phyloP scores from a whole-genome alignment of 2,888 invertebrate genomes.

The Leucoma salicis region DNA sequence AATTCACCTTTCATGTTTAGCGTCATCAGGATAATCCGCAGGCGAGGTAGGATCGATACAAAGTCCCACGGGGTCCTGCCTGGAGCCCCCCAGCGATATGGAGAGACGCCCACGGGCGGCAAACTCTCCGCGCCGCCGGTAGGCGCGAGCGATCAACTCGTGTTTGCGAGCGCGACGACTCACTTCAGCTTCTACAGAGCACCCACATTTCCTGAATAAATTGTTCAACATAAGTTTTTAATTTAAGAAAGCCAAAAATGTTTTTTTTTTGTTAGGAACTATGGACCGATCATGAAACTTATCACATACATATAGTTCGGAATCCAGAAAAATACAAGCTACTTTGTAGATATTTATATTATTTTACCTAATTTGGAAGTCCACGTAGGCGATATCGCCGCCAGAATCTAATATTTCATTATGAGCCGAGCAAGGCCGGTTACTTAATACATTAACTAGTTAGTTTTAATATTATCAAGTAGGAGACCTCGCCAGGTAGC shows the following conservation, averaged over 20 bases:
- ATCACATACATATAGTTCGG: no score
- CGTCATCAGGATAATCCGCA: conserved; percentile 64
- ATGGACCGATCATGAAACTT: no score
- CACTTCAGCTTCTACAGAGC: conserved; percentile 84
- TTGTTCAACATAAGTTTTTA: not conserved
- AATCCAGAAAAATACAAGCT: no score
- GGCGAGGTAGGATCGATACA: conserved; percentile 69
- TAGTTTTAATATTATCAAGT: no score
- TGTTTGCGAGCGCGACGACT: conserved; percentile 88
- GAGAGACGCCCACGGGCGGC: conserved; percentile 92
- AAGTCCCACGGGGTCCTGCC: conserved; percentile 94
- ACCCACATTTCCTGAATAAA: conserved; percentile 85
- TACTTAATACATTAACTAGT: no score
- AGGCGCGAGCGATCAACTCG: conserved; percentile 95
- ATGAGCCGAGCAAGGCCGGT: no score
- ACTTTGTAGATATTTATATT: no score
- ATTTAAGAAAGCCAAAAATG: no score
- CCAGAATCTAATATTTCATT: no score
- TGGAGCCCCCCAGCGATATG: conserved; percentile 92
- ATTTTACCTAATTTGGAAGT: no score
- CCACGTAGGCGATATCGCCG: no score
- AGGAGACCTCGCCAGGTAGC: conserved; percentile 93
- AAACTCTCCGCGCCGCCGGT: conserved; percentile 92
- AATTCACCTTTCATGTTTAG: conserved; percentile 67
- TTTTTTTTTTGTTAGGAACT: no score